Percentiles rank a stretch among this genome's conserved stretches.
Conservation (phyloP, 2,113 vertebrate species). For the Hoplias malabaricus region DNA sequence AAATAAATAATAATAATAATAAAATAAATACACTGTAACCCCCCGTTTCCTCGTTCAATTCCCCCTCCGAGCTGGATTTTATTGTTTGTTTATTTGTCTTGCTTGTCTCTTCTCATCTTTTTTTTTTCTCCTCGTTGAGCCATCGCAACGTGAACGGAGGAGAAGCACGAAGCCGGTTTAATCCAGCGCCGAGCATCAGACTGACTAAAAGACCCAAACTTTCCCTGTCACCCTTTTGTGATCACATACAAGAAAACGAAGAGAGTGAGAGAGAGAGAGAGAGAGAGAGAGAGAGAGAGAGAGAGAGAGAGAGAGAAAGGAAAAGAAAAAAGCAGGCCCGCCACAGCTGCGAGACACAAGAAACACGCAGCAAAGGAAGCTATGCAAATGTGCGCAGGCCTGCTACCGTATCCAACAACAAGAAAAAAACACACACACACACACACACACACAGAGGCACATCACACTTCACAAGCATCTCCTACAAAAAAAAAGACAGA, state of each 20-base stretch:
- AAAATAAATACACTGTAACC: constrained; percentile 37
- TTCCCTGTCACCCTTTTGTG: constrained; percentile 71
- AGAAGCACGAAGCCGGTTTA: constrained; percentile 34
- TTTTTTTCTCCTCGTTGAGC: constrained; percentile 50
- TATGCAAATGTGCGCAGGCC: constrained; percentile 72
- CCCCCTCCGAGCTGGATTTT: constrained; percentile 56
- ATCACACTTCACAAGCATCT: constrained; percentile 30
- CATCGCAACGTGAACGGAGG: constrained; percentile 48
- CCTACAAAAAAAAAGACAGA: constrained; percentile 47
- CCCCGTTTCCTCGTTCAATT: constrained; percentile 50
- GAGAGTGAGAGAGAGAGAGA: no score
- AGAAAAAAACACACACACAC: constrained; percentile 62
- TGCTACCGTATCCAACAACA: constrained; percentile 73
- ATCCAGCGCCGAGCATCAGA: constrained; percentile 52
- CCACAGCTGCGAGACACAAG: constrained; percentile 70
- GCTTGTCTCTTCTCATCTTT: constrained; percentile 28
- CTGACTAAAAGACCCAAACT: constrained; percentile 63
- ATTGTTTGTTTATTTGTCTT: constrained; percentile 28
- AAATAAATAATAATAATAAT: background rate
- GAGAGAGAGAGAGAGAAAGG: no score
- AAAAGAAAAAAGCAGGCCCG: constrained; percentile 64
- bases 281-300: no score
- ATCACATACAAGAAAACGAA: constrained; percentile 59
- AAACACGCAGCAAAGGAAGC: constrained; percentile 66
- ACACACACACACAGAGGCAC: constrained; percentile 47